phyloP scores from a whole-genome alignment of 2,888 invertebrate species.

The Phaedon cochleariae region DNA sequence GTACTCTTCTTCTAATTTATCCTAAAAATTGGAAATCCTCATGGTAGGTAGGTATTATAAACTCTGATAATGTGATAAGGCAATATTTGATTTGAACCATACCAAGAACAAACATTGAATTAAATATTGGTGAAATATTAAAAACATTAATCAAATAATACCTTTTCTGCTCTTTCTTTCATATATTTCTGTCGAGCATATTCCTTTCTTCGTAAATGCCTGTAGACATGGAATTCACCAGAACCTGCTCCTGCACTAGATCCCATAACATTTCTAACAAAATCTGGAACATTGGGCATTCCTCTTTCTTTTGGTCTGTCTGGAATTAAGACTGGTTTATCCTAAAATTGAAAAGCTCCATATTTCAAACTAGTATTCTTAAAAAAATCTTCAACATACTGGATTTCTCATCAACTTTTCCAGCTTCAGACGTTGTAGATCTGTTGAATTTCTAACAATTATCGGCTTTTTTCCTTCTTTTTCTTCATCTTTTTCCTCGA shows the following conservation, averaged over 20 bases:
- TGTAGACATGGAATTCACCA: constrained; percentile 98
- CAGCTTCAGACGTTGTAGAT: constrained; percentile 87
- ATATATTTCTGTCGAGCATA: constrained; percentile 95
- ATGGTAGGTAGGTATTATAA: too few species aligned
- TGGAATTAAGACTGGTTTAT: constrained; percentile 89
- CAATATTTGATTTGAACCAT: too few species aligned
- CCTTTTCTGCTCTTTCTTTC: constrained; percentile 86
- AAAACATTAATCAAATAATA: too few species aligned
- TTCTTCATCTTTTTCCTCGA: constrained; percentile 14
- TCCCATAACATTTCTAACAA: constrained; percentile 99
- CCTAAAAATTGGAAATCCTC: too few species aligned
- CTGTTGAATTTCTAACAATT: constrained; percentile 81
- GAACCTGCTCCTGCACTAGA: constrained; percentile 99
- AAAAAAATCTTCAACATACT: constrained; percentile 65
- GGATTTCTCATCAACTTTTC: constrained; percentile 96
- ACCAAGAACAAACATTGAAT: too few species aligned
- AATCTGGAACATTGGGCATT: constrained; percentile 84
- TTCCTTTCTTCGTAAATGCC: constrained; percentile 94
- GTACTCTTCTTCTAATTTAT: constrained; percentile 85
- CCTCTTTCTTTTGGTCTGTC: constrained; percentile 79
- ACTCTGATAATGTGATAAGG: not conserved
- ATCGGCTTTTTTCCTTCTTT: constrained; percentile 66
- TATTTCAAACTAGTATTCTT: constrained; percentile 14
- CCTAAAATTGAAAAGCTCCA: constrained; percentile 65
- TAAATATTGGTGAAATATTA: too few species aligned